Evolutionary conservation across 1,140 invertebrate species (phyloP), one percentile per base, ranked within the genome.

Genomic region (Aphidius gifuensis): DNA sequence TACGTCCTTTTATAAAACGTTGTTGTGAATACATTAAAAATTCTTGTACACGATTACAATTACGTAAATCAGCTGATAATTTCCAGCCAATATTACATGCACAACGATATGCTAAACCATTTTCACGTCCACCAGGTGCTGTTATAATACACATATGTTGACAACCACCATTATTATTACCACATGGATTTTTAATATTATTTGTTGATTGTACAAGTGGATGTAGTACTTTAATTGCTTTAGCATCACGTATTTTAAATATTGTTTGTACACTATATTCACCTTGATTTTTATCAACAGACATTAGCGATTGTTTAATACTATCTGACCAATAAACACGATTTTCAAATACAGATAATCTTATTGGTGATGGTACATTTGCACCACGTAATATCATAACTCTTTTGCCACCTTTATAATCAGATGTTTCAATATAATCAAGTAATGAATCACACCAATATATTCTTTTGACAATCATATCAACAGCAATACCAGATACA

Each of bases 21-120:
- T 98, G 96, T 69, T 98, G 95, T 0, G 95, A 97, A 78, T 98
- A 99, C 85, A 99, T 90, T 0, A 99, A 83, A 74, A 99, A 99
- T 69, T 98, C 93, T 44, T 88, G 84, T 0, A 98, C 90, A 21
- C 89, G 77, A 69, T 89, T 89, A 75, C 97, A 99, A 71, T 91
- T 91, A 59, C 88, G 86, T 38, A 92, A 82, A 76, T 97, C 91
- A 0, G 80, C 76, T 5, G 87, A 83, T 5, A 98, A 76, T 66
- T 87, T 83, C 76, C 88, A 96, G 4, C 97, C 97, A 49, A 96
- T 93, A 60, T 93, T 88, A 77, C 97, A 99, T 51, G 96, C 92
- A 80, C 97, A 99, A 6, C 93, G 83, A 74, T 91, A 98, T 0
- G 93, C 96, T 9, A 98, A 80, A 0, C 87, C 87, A n/a, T 83